Base-by-base conservation (phyloP, 2,888 invertebrate species). In the Sesamia inferens region DNA sequence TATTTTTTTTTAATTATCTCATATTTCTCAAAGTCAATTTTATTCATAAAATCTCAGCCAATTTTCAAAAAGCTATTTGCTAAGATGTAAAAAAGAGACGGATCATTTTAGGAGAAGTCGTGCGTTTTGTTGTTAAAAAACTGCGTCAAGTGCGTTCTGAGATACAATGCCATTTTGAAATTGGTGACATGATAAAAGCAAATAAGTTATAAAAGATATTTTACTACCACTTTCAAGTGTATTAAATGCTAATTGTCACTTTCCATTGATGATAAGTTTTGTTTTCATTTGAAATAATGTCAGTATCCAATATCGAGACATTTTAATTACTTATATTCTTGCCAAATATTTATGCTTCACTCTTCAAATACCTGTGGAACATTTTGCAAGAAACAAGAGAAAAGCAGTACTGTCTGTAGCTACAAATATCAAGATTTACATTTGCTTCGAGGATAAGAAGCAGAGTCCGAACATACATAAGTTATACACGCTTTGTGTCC, bases 401-500 rank as follows among this genome's bases (percentile, higher is more conserved):
- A 57, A 57, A 62, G 57, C 22, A 16, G 31, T 44, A 22, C 51
- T 44, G 76, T 75, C 75, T 79, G 80, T 79, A 74, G 67, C 44
- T 75, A 74, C 76, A 78, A 76, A 66, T 63, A 79, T 72, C 58
- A 72, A 74, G 75, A 77, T 80, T 84, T 77, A 81, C 71, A 81
- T 82, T 78, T 79, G 68, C 74, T 74, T 67, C 61, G 59, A 71
- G 76, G 72, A 79, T 77, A 76, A 83, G 79, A 68, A 83, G 66
- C 71, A 19, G 65, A 67, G 68, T 74, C 65, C 65, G 63, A 74
- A 78, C 61, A 73, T 80, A 82, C 75, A 81, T 81, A 84, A 80
- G 79, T 84, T 79, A 87, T 77, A 86, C 82, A 78, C 80, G 83
- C 81, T 86, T 87, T 86, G 83, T 92, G 95, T 94, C 94, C 95